These are phyloP conservation scores for Meloidogyne floridensis DNA, from an alignment of 1,140 invertebrate genomes.

Conservation along the genomic window DNA sequence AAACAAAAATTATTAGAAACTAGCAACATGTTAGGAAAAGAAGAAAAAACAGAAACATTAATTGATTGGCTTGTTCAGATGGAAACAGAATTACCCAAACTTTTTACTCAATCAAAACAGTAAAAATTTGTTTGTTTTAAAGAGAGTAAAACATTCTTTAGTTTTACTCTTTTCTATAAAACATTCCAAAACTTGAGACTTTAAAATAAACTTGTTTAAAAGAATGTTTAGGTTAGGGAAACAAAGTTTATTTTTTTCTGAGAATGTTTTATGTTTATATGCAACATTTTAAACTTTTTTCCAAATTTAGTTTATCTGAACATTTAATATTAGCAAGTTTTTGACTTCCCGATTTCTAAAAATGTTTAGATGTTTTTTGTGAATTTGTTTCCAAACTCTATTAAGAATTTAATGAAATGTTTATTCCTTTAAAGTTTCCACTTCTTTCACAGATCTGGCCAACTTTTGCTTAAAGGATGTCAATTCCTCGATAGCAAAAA, in stretches of 20 bases:
- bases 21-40: neutral
- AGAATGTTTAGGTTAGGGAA: neutral
- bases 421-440: too few species aligned
- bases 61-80: constrained; percentile 12
- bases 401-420: too few species aligned
- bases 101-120: neutral
- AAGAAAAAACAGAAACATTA: constrained; percentile 2
- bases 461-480: constrained; percentile 1
- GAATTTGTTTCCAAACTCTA: too few species aligned
- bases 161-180: too few species aligned
- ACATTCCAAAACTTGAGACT: neutral
- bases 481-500: neutral
- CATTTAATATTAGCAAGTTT: too few species aligned
- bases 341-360: too few species aligned
- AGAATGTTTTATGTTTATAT: neutral
- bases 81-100: constrained; percentile 14
- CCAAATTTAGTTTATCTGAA: too few species aligned
- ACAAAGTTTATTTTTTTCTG: neutral
- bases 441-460: neutral
- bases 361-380: too few species aligned
- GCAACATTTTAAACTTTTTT: too few species aligned
- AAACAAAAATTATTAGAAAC: constrained; percentile 8
- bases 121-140: neutral
- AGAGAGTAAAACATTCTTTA: too few species aligned
- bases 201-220: neutral